Evolutionary conservation across 2,888 invertebrate species (phyloP).

Genomic region (Cistogaster globosa): DNA sequence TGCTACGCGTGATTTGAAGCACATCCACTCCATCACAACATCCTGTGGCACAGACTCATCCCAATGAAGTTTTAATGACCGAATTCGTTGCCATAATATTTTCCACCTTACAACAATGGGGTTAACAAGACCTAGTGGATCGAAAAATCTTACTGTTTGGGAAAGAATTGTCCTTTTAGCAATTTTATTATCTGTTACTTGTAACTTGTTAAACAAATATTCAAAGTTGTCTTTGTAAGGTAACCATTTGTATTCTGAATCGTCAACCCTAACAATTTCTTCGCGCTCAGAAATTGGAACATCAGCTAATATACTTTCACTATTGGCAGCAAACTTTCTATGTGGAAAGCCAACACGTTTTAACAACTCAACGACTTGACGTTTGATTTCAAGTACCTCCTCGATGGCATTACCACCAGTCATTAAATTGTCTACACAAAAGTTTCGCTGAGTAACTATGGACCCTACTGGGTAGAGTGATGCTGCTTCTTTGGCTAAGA

Average conservation of each 20-base stretch:
- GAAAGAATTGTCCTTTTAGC: conserved; percentile 42
- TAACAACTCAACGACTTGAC: conserved; percentile 37
- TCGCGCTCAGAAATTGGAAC: conserved; percentile 22
- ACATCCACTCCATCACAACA: conserved; percentile 36
- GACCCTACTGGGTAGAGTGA: conserved; percentile 26
- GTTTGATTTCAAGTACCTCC: conserved; percentile 33
- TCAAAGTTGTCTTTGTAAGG: conserved; percentile 42
- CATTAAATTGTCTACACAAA: conserved; percentile 59
- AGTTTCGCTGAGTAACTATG: conserved; percentile 25
- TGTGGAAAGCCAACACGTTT: conserved; percentile 31
- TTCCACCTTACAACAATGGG: conserved; percentile 30
- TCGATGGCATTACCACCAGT: conserved; percentile 43
- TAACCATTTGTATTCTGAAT: conserved; percentile 46
- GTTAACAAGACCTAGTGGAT: conserved; percentile 48
- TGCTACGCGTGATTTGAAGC: conserved; percentile 53
- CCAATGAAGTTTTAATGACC: conserved; percentile 57
- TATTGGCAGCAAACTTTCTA: conserved; percentile 43
- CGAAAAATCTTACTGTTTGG: conserved; percentile 43
- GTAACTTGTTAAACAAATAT: neutral
- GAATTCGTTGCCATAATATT: conserved; percentile 13
- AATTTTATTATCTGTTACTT: neutral
- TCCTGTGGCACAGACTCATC: conserved; percentile 56
- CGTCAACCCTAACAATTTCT: conserved; percentile 29
- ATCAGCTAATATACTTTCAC: conserved; percentile 12
- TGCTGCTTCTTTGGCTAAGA: conserved; percentile 23